phyloP scores from a whole-genome alignment of 2,113 vertebrate genomes.

The Actenoides lindsayi region DNA sequence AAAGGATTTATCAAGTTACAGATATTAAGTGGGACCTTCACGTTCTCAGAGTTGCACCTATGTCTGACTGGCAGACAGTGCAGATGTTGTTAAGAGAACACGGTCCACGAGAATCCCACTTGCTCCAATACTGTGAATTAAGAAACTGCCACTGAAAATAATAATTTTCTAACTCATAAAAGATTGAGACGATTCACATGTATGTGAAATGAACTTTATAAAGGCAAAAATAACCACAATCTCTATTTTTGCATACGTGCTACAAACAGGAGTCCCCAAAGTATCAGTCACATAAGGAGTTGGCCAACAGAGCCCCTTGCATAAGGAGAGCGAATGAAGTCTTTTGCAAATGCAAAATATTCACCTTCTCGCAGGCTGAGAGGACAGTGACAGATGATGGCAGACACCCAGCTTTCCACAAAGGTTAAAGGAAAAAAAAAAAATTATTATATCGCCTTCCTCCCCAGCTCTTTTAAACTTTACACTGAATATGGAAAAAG shows the following conservation, averaged over 20 bases:
- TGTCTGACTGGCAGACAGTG: background rate
- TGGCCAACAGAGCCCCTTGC: background rate
- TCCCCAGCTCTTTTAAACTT: background rate
- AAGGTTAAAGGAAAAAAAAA: background rate
- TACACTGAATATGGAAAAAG: background rate
- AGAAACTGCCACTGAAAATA: background rate
- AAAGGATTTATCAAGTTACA: constrained; percentile 22
- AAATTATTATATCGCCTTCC: background rate
- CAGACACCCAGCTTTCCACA: background rate
- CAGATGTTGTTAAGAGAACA: background rate
- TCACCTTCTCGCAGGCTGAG: background rate
- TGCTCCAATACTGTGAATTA: background rate
- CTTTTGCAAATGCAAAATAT: background rate
- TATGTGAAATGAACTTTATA: background rate
- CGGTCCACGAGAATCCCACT: background rate
- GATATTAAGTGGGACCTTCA: background rate
- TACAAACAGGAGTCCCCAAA: background rate
- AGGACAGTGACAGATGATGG: background rate
- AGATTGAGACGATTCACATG: background rate
- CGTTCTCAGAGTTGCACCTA: background rate
- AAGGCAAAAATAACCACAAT: background rate
- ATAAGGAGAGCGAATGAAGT: background rate
- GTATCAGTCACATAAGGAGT: background rate
- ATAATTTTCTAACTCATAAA: background rate
- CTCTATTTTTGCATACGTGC: no score